phyloP scores from a whole-genome alignment of 2,113 vertebrate species.

The Corydoras sp. region DNA sequence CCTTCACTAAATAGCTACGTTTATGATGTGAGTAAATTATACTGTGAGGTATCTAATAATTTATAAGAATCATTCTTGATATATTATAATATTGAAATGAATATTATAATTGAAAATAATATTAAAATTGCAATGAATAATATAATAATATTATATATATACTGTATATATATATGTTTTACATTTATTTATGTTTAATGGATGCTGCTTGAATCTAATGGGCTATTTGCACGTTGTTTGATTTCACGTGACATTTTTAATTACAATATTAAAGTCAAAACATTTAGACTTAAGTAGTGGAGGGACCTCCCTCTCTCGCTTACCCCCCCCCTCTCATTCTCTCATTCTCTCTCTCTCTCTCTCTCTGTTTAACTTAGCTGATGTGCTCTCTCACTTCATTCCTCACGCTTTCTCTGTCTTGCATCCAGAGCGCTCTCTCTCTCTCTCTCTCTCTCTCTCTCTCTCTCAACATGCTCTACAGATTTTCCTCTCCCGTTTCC shows the following conservation, averaged over 20 bases:
- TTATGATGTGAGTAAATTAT: no score
- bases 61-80: no score
- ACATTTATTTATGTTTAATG: no score
- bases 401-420: constrained; percentile 18
- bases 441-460: constrained; percentile 27
- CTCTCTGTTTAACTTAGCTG: background rate
- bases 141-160: no score
- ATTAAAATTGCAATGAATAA: no score
- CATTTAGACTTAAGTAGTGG: background rate
- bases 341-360: constrained; percentile 8
- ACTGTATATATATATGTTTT: no score
- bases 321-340: background rate
- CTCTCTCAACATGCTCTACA: constrained; percentile 21
- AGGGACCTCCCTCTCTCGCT: background rate
- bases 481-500: background rate
- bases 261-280: background rate
- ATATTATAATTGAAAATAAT: no score
- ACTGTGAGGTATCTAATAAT: no score
- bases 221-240: background rate
- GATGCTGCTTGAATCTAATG: no score
- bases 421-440: constrained; percentile 1
- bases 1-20: no score
- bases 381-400: constrained; percentile 34
- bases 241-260: background rate
- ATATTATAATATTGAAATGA: no score